Base-by-base conservation (phyloP, 35 echinoderm and acorn worm species). In the Holothuria glaberrima region DNA sequence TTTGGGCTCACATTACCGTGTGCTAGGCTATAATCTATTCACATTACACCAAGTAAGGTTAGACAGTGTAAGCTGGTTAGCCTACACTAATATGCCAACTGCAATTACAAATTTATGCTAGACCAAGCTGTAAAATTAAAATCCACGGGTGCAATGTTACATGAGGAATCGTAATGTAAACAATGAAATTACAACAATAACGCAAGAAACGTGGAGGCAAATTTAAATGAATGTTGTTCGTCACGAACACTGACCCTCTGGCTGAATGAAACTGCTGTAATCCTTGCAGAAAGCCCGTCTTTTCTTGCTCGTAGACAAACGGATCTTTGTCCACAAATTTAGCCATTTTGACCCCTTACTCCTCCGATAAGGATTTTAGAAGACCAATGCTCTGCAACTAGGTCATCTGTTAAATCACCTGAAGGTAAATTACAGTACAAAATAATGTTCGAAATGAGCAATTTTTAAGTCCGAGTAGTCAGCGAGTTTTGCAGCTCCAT, bases 251-350 rank as follows among this genome's bases (percentile, higher is more conserved):
- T 84, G 72, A 98, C 95, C 95, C 95, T 80, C 88, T 92, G 56
- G 93, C 28, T 48, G 90, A 58, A 81, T 94, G 92, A 91, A 94
- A 98, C 86, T 94, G 95, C 20, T 91, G 90, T 64, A 98, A 88
- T 63, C 82, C 88, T 62, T 90, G 87, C 87, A 94, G 57, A 75
- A 98, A 97, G 69, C 86, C 82, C 61, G 46, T 61, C 82, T 92
- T 90, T 76, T 94, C 95, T 58, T 94, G 86, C 82, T 92, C 95
- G 85, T 98, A 98, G 56, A 79, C 78, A 59, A 86, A 94, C 82
- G 95, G 95, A 92, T 98, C 95, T 94, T 98, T 98, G 75, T 94
- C 95, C 87, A 98, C 74, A 90, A 94, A 94, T 94, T 92, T 90
- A 28, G 92, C 95, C 95, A 98, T 98, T 60, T 89, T 95, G 87